These are phyloP conservation scores for Crax fasciolata DNA, from an alignment of 2,797 vertebrate species.

Conservation along the genomic window DNA sequence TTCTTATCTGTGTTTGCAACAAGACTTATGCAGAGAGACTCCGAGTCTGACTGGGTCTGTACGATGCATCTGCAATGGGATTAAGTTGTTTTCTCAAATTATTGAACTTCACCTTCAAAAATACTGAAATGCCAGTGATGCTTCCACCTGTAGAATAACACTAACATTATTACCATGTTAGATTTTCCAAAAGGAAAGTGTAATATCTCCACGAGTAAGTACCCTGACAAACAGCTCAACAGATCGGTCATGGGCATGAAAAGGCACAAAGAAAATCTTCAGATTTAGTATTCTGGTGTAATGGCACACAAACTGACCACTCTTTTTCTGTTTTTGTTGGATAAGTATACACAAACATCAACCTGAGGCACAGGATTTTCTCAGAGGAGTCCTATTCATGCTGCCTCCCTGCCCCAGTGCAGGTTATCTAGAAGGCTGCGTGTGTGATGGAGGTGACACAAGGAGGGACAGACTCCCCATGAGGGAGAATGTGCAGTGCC, in stretches of 20 bases:
- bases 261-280: slow-evolving; percentile 22
- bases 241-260: not conserved
- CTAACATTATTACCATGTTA: not conserved
- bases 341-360: not conserved
- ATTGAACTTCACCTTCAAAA: not conserved
- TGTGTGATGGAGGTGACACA: not conserved
- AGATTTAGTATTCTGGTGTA: not conserved
- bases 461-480: not conserved
- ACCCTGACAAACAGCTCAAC: not conserved
- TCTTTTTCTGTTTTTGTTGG: not conserved
- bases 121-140: not conserved
- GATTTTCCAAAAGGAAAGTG: slow-evolving; percentile 31
- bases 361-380: not conserved
- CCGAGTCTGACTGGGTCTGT: not conserved
- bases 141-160: not conserved
- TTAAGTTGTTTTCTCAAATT: not conserved
- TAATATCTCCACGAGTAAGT: not conserved
- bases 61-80: not conserved
- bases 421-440: not conserved
- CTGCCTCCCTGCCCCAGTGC: not conserved
- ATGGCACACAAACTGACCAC: not conserved
- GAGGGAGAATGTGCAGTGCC: not conserved
- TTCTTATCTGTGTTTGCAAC: not conserved
- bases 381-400: not conserved
- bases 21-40: not conserved